These are phyloP conservation scores for Rugalucina vietnamica DNA, from an alignment of 2,888 invertebrate genomes.

Conservation along the genomic window DNA sequence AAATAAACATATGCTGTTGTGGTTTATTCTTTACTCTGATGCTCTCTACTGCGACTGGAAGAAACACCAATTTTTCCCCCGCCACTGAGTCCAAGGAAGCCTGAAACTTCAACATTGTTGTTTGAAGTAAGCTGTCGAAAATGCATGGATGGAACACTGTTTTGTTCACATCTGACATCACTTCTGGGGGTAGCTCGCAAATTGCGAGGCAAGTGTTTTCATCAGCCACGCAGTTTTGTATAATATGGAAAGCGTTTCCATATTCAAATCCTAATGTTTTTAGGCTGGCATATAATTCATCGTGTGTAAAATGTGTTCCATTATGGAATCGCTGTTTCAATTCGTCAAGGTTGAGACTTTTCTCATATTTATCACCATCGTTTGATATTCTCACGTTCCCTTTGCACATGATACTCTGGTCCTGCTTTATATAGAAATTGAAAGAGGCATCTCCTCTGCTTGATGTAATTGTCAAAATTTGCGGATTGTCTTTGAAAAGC, in stretches of 20 bases:
- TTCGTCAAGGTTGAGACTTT: neutral
- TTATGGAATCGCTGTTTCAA: neutral
- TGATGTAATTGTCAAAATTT: neutral
- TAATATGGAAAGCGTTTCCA: neutral
- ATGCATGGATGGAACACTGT: neutral
- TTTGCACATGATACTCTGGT: constrained; percentile 26
- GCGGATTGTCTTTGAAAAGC: neutral
- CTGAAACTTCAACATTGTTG: neutral
- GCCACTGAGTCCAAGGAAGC: neutral
- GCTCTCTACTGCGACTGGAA: neutral
- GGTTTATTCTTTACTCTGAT: neutral
- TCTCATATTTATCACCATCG: neutral
- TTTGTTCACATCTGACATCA: neutral
- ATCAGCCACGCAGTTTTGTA: neutral
- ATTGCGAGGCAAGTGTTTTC: neutral
- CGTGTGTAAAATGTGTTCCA: neutral
- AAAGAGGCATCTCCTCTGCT: neutral
- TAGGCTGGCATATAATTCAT: neutral
- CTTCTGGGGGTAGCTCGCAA: neutral
- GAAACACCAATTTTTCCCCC: neutral
- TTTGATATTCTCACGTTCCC: constrained; percentile 1
- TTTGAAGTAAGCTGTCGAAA: neutral
- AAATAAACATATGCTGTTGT: neutral
- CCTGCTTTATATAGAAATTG: constrained; percentile 19
- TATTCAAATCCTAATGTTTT: neutral